Conservation (phyloP, 2,797 vertebrate genomes). For the Lophotriccus pileatus region DNA sequence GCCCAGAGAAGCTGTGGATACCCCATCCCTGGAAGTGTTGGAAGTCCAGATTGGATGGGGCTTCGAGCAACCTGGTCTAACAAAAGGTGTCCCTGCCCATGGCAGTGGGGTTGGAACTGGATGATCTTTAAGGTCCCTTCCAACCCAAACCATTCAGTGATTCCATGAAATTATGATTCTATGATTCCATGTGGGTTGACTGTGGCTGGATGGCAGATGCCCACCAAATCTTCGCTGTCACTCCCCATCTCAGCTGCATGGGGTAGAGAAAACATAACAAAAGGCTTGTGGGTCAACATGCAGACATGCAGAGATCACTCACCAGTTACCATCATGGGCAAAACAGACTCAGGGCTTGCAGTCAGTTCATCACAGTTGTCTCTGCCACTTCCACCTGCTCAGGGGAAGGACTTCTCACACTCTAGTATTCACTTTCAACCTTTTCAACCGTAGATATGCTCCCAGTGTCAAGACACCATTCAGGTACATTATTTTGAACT, state of each 20-base stretch:
- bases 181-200: not conserved
- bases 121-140: not conserved
- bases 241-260: accelerated
- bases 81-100: not conserved
- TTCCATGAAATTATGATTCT: not conserved
- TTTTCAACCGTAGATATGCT: not conserved
- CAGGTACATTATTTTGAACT: not conserved
- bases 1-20: not conserved
- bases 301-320: not conserved
- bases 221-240: not conserved
- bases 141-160: not conserved
- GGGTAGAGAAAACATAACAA: not conserved
- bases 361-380: not conserved
- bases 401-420: not conserved
- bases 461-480: not conserved
- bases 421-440: not conserved
- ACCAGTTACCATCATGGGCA: not conserved
- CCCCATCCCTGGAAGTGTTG: not conserved
- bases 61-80: not conserved
- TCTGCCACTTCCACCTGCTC: not conserved
- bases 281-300: accelerated
- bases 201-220: not conserved
- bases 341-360: not conserved
- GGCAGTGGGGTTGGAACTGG: not conserved
- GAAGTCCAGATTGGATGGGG: not conserved